phyloP scores from a whole-genome alignment of 1,140 invertebrate genomes.

The Caenorhabditis latens region DNA sequence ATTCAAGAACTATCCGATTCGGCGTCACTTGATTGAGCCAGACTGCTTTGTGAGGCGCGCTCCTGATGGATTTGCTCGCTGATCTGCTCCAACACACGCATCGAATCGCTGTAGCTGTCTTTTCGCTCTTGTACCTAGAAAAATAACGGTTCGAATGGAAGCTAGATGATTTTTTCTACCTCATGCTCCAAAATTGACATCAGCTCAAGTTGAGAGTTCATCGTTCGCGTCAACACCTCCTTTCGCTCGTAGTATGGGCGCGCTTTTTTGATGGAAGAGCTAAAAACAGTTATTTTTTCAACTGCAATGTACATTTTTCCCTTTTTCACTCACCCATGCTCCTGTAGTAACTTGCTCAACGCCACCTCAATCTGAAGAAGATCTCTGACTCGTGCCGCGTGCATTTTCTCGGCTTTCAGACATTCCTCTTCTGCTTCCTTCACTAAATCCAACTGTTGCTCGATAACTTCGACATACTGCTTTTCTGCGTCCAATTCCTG shows the following conservation, averaged over 20 bases:
- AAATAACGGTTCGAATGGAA: neutral
- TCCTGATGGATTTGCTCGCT: slow-evolving; percentile 46
- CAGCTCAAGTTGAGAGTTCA: slow-evolving; percentile 40
- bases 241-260: slow-evolving; percentile 47
- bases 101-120: slow-evolving; percentile 49
- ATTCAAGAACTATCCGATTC: slow-evolving; percentile 26
- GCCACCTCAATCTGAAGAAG: slow-evolving; percentile 16
- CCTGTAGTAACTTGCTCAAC: neutral
- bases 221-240: slow-evolving; percentile 26
- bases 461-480: slow-evolving; percentile 27
- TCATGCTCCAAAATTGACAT: slow-evolving; percentile 39
- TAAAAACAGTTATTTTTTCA: no score
- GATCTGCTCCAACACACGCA: slow-evolving; percentile 23
- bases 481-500: slow-evolving; percentile 35
- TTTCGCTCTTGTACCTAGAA: slow-evolving; percentile 35
- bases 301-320: no score
- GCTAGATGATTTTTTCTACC: neutral
- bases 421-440: slow-evolving; percentile 23
- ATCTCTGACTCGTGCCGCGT: slow-evolving; percentile 2
- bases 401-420: slow-evolving; percentile 22
- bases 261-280: slow-evolving; percentile 31
- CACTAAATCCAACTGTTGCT: slow-evolving; percentile 22
- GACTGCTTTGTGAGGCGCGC: neutral
- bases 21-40: slow-evolving; percentile 12
- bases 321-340: neutral